Base-by-base conservation (phyloP, 2,113 vertebrate species). In the Platanista minor region DNA sequence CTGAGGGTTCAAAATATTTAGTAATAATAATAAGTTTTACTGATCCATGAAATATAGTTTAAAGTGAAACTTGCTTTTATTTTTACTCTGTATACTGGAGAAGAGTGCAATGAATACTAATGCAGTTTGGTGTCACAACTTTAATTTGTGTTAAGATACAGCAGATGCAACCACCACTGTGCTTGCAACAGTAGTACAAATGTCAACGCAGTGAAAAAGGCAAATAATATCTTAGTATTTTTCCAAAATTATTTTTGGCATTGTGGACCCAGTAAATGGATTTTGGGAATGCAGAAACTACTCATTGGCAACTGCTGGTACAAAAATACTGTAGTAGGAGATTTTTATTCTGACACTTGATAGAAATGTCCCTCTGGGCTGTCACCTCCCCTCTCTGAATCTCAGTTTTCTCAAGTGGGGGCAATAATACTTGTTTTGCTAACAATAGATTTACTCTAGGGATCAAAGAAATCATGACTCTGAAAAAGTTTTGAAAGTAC, bases 361-460 rank as follows among this genome's bases (percentile, higher is more conserved):
- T 43, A 67, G 18, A 78, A 64, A 21, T 27, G 2, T 43, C 25
- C 36, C 15, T 54, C 64, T 62, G 4, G n/a, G 3, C 6, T 57
- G 4, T 57, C 66, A 31, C 0, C 3, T 36, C 2, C 41, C 21
- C 2, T 18, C 3, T 43, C 1, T 39, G 29, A 71, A 52, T 1
- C 1, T 52, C 29, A 57, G 0, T 14, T 78, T 96, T 90, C n/a
- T 49, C 5, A 61, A 41, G 39, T 64, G 3, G 10, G 2, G 5
- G 5, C 7, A 64, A 36, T 59, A 69, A 27, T 1, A 8, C 14
- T 6, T 66, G 0, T 39, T 36, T 15, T 74, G 14, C 4, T 17
- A 59, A 36, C 13, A 39, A 11, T 0, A 83, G 14, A 49, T 66
- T 67, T 36, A 61, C 18, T 69, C 2, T 57, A 78, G 43, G 13